Conservation (phyloP, 2,113 vertebrate genomes). For the Heterocephalus glaber region DNA sequence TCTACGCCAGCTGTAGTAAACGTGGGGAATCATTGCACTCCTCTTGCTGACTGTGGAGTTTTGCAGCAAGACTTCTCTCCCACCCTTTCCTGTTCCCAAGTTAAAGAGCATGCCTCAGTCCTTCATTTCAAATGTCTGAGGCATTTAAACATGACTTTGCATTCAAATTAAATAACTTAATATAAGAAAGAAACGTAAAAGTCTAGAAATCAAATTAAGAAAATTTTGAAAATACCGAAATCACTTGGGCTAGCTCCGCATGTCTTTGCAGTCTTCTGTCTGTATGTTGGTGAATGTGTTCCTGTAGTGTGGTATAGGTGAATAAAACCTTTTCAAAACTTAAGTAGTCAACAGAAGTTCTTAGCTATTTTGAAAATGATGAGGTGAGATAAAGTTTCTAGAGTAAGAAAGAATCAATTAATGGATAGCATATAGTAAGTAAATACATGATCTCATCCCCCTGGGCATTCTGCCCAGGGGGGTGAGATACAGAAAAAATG, state of each 20-base stretch:
- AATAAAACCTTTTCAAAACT: constrained; percentile 17
- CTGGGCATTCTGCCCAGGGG: constrained; percentile 4
- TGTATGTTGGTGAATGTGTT: not conserved
- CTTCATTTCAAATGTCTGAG: constrained; percentile 4
- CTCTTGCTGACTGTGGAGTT: not conserved
- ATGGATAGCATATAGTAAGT: not conserved
- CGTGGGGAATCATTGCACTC: not conserved
- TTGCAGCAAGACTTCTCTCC: not conserved
- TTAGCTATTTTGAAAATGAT: constrained; percentile 34
- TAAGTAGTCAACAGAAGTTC: constrained; percentile 14
- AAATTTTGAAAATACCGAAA: constrained; percentile 37
- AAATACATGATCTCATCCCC: not conserved
- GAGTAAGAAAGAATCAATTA: constrained; percentile 3
- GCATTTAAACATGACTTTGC: constrained; percentile 45
- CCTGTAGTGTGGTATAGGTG: not conserved
- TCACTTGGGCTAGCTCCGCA: not conserved
- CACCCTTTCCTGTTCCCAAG: not conserved
- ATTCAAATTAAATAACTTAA: constrained; percentile 53
- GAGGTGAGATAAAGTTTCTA: not conserved
- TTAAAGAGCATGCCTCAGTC: constrained; percentile 42
- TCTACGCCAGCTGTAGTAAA: not conserved
- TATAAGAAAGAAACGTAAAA: constrained; percentile 27
- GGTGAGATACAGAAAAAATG: not conserved
- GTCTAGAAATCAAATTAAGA: constrained; percentile 9
- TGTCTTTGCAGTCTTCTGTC: not conserved